Base-by-base conservation (phyloP, 2,888 invertebrate genomes). In the Deladenus siricidicola region DNA sequence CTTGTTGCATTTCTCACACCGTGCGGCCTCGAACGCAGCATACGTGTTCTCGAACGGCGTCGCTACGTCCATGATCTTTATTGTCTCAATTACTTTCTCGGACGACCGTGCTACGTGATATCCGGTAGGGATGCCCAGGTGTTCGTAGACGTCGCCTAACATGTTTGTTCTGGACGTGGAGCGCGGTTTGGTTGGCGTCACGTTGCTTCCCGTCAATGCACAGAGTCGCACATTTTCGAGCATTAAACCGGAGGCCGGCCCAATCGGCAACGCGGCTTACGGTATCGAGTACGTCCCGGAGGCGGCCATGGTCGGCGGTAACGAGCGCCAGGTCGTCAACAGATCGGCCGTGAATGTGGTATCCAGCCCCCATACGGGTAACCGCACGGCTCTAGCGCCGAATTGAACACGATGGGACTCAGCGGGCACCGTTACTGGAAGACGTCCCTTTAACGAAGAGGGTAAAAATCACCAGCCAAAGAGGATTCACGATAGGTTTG, bases 181-280 rank as follows among this genome's bases (percentile, higher is more conserved):
- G n/a, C n/a, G n/a, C n/a, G n/a, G n/a, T n/a, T n/a, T n/a, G 8
- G 19, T 3, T 6, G 1, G 53, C 53, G 3, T 3, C 30, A 1
- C 21, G 26, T 2, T 19, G 6, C 19, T n/a, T 26, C 2, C 50
- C 50, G 17, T 56, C 50, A 21, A 60, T 48, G 10, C 49, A 21
- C 34, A 62, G 26, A 1, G 45, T 50, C 2, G 66, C 66, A 45
- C 64, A 66, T 29, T 66, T 66, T 24, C 19, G 26, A 21, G 64
- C 59, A 19, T 66, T 66, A 60, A 66, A 64, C 3, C 44, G 48
- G 4, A 66, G 60, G 23, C 59, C 58, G 3, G 53, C 53, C 58
- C 58, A 58, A 0, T 44, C 43, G 8, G 62, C 49, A 1, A 59
- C 21, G 3, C 0, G 1, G 29, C 43, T 3, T 1, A 54, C 23